Evolutionary conservation across 2,888 invertebrate genomes (phyloP), one percentile per base, ranked within the genome.

Genomic region (Cheilosia urbana): DNA sequence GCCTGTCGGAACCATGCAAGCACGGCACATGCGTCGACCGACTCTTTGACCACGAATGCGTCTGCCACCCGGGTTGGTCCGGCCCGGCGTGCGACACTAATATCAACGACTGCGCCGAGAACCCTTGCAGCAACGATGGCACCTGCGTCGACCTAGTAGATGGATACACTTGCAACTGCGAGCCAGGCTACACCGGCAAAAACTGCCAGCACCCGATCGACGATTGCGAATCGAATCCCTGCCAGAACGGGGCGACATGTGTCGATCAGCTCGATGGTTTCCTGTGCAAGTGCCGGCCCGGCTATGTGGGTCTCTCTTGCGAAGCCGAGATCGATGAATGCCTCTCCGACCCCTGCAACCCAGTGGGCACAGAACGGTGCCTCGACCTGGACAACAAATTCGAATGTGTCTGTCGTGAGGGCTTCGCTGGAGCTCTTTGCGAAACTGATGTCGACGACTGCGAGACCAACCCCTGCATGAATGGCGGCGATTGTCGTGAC

Each of bases 311-410:
- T 0, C 93, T 97, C n/a, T 97, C 97, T 90, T 98, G 98, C 90
- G 98, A 98, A 92, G 97, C 97, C 15, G 97, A 96, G 90, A 96
- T 98, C 82, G 97, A 98, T 90, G 98, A 98, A 92, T 98, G 98
- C 90, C 93, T 97, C 66, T 97, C 96, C 88, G 97, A 97, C 91
- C 98, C 98, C 13, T 98, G 98, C 92, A 97, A 96, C 90, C 95
- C 97, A 0, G 94, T 96, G 60, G 98, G 98, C 73, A 98, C 98
- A 0, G 97, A 97, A 87, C 94, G 95, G 79, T 99, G 99, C 89
- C 93, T 97, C 21, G 98, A 99, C 92, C 93, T 96, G 87, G 97
- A 97, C 89, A 97, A 97, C 89, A 96, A 96, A 90, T 98, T 95
- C 90, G 93, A 95, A 87, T 99, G 99, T 89, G 94, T 96, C 78